phyloP scores from a whole-genome alignment of 37 sponge, comb jelly and placozoan genomes.

The Halichondria panicea region DNA sequence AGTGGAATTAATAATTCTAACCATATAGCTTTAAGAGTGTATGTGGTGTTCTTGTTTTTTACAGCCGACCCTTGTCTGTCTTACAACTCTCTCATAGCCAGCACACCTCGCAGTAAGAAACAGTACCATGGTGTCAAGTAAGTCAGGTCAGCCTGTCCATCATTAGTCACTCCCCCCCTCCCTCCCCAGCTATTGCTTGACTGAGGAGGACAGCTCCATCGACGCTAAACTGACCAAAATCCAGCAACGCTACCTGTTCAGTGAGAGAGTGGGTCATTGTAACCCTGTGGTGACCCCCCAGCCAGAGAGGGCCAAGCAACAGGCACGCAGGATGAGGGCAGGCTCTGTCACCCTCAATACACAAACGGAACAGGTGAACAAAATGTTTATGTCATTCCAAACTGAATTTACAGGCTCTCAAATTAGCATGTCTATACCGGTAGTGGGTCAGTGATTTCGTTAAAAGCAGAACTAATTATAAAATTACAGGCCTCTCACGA shows the following conservation, averaged over 20 bases:
- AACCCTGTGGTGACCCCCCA: slow-evolving; percentile 23
- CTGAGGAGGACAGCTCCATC: slow-evolving; percentile 16
- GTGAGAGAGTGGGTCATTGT: slow-evolving; percentile 52
- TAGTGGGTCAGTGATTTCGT: too few relatives aligned
- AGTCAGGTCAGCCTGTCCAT: not conserved
- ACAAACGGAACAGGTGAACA: not conserved
- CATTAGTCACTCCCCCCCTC: slow-evolving; percentile 12
- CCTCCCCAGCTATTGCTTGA: slow-evolving; percentile 30
- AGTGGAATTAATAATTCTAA: too few relatives aligned
- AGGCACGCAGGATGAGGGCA: slow-evolving; percentile 2
- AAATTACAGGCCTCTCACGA: too few relatives aligned
- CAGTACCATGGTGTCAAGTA: slow-evolving; percentile 50
- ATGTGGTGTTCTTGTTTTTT: not conserved
- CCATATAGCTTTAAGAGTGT: too few relatives aligned
- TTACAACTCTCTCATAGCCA: slow-evolving; percentile 17
- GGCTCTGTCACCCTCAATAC: too few relatives aligned
- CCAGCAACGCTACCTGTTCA: slow-evolving; percentile 59
- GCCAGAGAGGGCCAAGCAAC: slow-evolving; percentile 12
- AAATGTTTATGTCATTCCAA: too few relatives aligned
- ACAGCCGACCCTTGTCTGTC: slow-evolving; percentile 8
- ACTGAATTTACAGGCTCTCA: too few relatives aligned
- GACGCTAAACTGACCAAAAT: slow-evolving; percentile 46
- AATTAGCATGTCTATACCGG: too few relatives aligned
- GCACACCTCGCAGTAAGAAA: slow-evolving; percentile 55
- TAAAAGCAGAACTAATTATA: too few relatives aligned